These are phyloP conservation scores for Spialia ferax DNA, from an alignment of 2,888 invertebrate species.

Conservation along the genomic window DNA sequence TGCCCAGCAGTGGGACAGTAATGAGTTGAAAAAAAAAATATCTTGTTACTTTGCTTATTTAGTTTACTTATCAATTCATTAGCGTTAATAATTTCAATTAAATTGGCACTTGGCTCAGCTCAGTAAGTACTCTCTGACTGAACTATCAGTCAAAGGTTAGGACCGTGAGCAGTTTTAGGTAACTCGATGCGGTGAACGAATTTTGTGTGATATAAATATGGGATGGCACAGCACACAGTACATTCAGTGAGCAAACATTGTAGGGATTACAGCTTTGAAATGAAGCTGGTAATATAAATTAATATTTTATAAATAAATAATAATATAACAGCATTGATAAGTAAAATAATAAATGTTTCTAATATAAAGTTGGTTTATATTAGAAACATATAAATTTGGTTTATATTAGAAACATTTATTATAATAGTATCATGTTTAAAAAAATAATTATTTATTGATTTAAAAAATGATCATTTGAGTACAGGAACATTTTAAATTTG, in stretches of 20 bases:
- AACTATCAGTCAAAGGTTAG: conserved; percentile 76
- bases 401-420: no score
- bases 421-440: no score
- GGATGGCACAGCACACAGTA: conserved; percentile 63
- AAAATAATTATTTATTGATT: no score
- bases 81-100: no score
- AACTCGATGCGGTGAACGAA: conserved; percentile 72
- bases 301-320: conserved; percentile 12
- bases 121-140: neutral
- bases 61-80: no score
- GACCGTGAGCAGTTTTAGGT: conserved; percentile 72
- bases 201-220: conserved; percentile 82
- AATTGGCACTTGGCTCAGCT: no score
- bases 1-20: no score
- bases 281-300: conserved; percentile 78
- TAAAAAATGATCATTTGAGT: no score
- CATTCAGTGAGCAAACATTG: conserved; percentile 70
- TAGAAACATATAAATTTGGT: no score
- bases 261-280: conserved; percentile 68
- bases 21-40: no score
- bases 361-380: neutral
- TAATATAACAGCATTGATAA: neutral
- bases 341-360: neutral
- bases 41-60: no score
- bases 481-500: no score